phyloP scores from a whole-genome alignment of 1,140 invertebrate species.

The Diorhabda sublineata region DNA sequence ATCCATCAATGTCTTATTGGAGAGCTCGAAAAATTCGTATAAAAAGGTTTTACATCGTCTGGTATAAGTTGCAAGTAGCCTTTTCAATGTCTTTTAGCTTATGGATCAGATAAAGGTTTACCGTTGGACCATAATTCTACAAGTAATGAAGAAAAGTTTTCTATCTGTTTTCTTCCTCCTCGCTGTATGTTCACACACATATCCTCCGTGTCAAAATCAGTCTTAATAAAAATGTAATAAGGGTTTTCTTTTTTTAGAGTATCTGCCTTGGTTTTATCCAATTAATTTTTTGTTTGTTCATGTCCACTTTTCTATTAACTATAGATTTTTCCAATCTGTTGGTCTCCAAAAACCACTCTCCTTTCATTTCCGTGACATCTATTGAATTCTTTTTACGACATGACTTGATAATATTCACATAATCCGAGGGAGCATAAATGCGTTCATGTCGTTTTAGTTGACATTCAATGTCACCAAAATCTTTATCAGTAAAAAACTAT shows the following conservation, averaged over 20 bases:
- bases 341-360: conserved; percentile 14
- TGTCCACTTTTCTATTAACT: conserved; percentile 21
- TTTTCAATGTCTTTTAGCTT: not conserved
- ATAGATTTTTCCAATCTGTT: conserved; percentile 20
- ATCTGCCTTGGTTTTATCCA: conserved; percentile 24
- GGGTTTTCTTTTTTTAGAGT: conserved; percentile 21
- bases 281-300: conserved; percentile 19
- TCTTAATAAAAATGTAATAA: conserved; percentile 8
- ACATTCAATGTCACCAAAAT: conserved; percentile 41
- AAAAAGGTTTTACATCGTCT: conserved; percentile 1
- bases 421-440: conserved; percentile 39
- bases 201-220: conserved; percentile 12
- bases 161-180: conserved; percentile 1
- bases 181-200: conserved; percentile 5
- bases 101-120: conserved; percentile 7
- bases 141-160: conserved; percentile 16
- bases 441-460: conserved; percentile 37
- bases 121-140: conserved; percentile 16
- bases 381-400: conserved; percentile 30
- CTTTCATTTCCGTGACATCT: conserved; percentile 8
- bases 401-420: conserved; percentile 36
- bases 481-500: conserved; percentile 43
- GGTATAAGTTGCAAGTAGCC: conserved; percentile 5
- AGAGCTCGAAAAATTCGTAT: not conserved
- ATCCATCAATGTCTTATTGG: no score